Base-by-base conservation (phyloP, 64 coral and sea anemone genomes). In the Actinia equina region DNA sequence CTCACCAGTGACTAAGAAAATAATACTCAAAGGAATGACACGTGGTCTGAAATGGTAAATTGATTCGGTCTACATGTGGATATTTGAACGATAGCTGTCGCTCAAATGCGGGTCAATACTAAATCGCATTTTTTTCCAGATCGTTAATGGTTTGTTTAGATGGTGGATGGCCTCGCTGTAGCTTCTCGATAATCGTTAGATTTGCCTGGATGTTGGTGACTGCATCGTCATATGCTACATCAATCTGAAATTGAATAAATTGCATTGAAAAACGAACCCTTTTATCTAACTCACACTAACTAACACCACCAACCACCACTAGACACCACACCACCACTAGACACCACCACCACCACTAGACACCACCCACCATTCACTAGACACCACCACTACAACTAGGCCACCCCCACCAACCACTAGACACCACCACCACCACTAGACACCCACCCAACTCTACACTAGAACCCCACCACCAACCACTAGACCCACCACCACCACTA, bases 121-220 rank as follows among this genome's bases (percentile, higher is more conserved):
- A 17, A 20, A 17, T 81, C 78, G 44, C 6, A 81, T 52, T 81
- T 81, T 81, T 81, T 15, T 49, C 42, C 17, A 81, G 43, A 6
- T 52, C 4, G 19, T 81, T 43, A 2, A 81, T 44, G 45, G 44
- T 81, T 52, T 81, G 78, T 51, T 81, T 52, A 17, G 78, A 81
- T n/a, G 43, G 78, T 17, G 41, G 78, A 5, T 81, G 22, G 13
- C 25, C 49, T 49, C 22, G 44, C 43, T 81, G 78, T 3, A 52
- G 41, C 16, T 81, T 44, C 22, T 81, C 49, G 26, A 81, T 81
- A 17, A 81, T 7, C 15, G 78, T 52, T 81, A 81, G 27, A 17
- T 52, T 81, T 44, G 78, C 43, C 22, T 81, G 78, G 49, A 81
- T 81, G 45, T 52, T 81, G 6, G 78, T 81, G 5, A 81, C 41